phyloP scores from a whole-genome alignment of 2,113 vertebrate genomes.

The Hippocampus guttulatus region DNA sequence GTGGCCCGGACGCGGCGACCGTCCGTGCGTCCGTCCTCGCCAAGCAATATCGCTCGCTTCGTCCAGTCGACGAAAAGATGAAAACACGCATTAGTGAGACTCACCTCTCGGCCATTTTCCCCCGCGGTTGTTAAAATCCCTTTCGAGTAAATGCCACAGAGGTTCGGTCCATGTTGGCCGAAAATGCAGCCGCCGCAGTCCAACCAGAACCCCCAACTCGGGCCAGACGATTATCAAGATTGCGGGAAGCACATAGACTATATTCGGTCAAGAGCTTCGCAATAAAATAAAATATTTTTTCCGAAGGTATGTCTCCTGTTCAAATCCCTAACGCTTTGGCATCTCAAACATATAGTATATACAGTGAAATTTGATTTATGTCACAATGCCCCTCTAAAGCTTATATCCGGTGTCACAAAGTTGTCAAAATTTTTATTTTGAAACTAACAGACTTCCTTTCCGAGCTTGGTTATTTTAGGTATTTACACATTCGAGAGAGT shows the following conservation, averaged over 20 bases:
- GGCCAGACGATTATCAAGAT: not conserved
- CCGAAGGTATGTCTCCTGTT: too few species aligned
- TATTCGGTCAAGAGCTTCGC: not conserved
- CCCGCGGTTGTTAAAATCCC: constrained; percentile 1
- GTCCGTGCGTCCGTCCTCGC: not conserved
- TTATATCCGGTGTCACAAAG: not conserved
- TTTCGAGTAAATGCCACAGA: not conserved
- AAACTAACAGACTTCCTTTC: not conserved
- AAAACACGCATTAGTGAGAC: not conserved
- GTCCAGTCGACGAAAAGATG: too few species aligned
- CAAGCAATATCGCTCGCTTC: not conserved
- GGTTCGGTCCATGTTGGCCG: constrained; percentile 8
- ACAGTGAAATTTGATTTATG: too few species aligned
- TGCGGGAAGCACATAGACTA: not conserved
- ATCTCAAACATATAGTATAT: not conserved
- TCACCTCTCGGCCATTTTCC: constrained; percentile 10
- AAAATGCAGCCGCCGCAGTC: constrained; percentile 5
- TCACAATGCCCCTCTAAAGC: not conserved
- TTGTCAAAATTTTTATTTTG: not conserved
- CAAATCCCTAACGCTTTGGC: not conserved
- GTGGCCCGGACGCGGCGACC: not conserved
- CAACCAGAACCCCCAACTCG: not conserved
- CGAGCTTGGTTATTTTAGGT: not conserved
- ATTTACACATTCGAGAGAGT: not conserved
- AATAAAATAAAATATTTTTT: not conserved